Evolutionary conservation across 2,113 vertebrate species (phyloP), one percentile per base, ranked within the genome.

Genomic region (Lepisosteus oculatus): DNA sequence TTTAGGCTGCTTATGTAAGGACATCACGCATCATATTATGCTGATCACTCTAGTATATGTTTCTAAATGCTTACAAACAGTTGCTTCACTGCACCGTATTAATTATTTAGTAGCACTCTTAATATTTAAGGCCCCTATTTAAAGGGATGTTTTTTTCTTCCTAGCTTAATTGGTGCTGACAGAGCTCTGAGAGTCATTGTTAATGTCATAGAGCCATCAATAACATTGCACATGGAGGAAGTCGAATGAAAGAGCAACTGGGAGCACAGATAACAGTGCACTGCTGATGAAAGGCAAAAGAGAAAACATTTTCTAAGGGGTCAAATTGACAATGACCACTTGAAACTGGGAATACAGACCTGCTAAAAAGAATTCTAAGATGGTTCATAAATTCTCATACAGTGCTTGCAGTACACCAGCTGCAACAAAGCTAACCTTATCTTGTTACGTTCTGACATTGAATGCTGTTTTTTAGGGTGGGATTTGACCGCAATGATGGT

Each of bases 401-500:
- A 29, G 29, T 29, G 29, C 29, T 29, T 29, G 29, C 29, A 29
- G 29, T 29, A 29, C 29, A 29, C 29, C 29, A 29, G 29, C 29
- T 29, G 29, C 29, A 29, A 29, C 29, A 29, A 29, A 29, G 29
- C 29, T 29, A 29, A 29, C 29, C 29, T 29, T 29, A 29, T 29
- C 29, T 29, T 29, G 29, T 29, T 29, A 29, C 29, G 29, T 29
- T 29, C 2, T 29, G 29, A 29, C 29, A 29, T 29, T 29, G 29
- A 29, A 29, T 29, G 1, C 29, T 43, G n/a, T 54, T 74, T 76
- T 6, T 43, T 80, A 93, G 92, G 92, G 11, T 93, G 91, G 91
- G 89, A 74, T 72, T 17, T 93, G 67, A 80, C 85, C 7, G 81
- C 29, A 12, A 88, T 91, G 87, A 89, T 92, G 85, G 92, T 92